Percentiles rank a stretch among this genome's conserved stretches.
phyloP scores from a whole-genome alignment of 2,888 invertebrate genomes.

The Kuschelorhynchus macadamiae region DNA sequence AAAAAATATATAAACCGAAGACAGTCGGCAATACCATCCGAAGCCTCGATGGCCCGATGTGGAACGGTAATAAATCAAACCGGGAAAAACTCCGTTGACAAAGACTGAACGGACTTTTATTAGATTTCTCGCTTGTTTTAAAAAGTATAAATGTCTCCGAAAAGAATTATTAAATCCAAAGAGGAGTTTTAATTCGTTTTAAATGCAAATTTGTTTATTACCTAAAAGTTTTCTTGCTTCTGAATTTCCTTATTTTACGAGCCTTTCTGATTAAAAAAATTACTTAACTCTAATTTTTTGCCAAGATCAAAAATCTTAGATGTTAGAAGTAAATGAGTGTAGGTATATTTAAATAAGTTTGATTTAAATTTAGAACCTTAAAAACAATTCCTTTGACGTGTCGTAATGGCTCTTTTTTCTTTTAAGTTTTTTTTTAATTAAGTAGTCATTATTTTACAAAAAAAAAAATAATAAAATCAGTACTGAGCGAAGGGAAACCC shows the following conservation, averaged over 20 bases:
- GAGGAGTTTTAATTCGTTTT: neutral
- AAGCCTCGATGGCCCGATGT: conserved; percentile 29
- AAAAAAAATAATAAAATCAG: no score
- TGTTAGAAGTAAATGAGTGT: neutral
- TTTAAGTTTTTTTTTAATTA: no score
- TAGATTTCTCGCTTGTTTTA: conserved; percentile 42
- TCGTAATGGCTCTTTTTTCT: no score
- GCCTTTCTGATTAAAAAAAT: no score
- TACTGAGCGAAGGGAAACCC: no score
- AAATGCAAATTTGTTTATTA: neutral
- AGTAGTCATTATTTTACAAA: no score
- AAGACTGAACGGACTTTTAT: conserved; percentile 46
- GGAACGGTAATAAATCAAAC: conserved; percentile 43
- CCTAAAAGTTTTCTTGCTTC: no score
- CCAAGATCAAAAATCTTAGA: no score
- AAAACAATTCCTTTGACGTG: neutral
- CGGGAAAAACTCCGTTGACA: conserved; percentile 36
- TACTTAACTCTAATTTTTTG: no score
- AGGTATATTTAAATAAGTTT: neutral
- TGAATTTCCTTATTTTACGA: no score
- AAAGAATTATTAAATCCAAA: conserved; percentile 2
- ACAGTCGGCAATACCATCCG: conserved; percentile 38
- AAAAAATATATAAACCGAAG: conserved; percentile 37
- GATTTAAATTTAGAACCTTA: neutral
- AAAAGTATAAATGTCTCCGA: conserved; percentile 26